These are phyloP conservation scores for Dissostichus mawsoni DNA, from an alignment of 2,113 vertebrate genomes.

Conservation along the genomic window DNA sequence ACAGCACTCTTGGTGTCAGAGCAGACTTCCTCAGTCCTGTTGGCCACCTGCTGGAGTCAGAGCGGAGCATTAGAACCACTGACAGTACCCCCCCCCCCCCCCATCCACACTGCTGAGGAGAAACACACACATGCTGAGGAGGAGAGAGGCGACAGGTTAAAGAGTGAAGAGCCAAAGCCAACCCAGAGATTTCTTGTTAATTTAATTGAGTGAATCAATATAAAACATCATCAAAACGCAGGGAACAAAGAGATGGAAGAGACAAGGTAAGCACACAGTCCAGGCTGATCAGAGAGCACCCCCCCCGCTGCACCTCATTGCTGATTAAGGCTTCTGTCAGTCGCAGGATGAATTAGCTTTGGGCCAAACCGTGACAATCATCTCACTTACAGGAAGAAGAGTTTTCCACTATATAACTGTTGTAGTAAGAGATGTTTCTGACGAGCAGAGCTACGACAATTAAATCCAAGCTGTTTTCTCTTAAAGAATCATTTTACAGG, in stretches of 20 bases:
- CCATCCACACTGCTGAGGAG: background rate
- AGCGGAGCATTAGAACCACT: slow-evolving; percentile 50
- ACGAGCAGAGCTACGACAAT: background rate
- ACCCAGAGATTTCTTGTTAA: slow-evolving; percentile 54
- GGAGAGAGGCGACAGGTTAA: background rate
- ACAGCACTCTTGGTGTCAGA: slow-evolving; percentile 31
- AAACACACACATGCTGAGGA: background rate
- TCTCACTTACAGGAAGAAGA: background rate
- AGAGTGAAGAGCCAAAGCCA: slow-evolving; percentile 57
- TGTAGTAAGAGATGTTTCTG: background rate
- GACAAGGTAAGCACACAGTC: slow-evolving; percentile 29
- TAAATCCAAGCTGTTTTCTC: background rate
- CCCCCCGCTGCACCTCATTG: background rate
- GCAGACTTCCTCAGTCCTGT: slow-evolving; percentile 57
- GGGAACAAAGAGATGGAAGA: slow-evolving; percentile 18
- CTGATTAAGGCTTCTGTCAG: background rate
- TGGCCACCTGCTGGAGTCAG: slow-evolving; percentile 68
- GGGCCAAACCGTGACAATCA: background rate
- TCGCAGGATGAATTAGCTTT: background rate
- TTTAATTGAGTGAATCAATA: slow-evolving; percentile 75
- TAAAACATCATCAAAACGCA: slow-evolving; percentile 72
- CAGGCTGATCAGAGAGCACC: slow-evolving; percentile 10
- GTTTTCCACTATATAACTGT: background rate
- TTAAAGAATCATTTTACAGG: background rate
- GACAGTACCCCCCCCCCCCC: background rate